Evolutionary conservation across 2,113 vertebrate species (phyloP).

Genomic region (Nansenia antarctica): DNA sequence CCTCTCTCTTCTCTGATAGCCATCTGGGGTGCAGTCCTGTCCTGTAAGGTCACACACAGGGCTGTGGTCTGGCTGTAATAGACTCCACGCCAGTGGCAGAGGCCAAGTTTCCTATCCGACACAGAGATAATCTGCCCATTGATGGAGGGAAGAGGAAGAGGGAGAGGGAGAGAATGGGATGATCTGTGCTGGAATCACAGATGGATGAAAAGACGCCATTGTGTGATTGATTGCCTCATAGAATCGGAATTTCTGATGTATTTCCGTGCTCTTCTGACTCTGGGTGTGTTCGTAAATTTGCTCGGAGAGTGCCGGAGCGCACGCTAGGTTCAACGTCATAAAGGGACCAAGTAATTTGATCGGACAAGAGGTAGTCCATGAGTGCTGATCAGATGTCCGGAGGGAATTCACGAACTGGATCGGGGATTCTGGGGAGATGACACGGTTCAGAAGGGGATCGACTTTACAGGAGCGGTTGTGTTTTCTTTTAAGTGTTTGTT

Average conservation of each 20-base stretch:
- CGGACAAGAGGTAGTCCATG: too few relatives aligned
- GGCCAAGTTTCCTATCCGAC: slow-evolving; percentile 47
- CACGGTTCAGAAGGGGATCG: too few relatives aligned
- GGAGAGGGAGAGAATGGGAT: too few relatives aligned
- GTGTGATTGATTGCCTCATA: neutral
- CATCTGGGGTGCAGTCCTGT: slow-evolving; percentile 47
- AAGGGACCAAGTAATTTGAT: too few relatives aligned
- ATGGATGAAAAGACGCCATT: neutral
- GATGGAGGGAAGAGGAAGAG: slow-evolving; percentile 19
- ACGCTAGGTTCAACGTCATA: too few relatives aligned
- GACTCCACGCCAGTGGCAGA: slow-evolving; percentile 18
- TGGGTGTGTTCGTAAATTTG: too few relatives aligned
- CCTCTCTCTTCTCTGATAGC: slow-evolving; percentile 29
- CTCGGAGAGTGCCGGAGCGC: too few relatives aligned
- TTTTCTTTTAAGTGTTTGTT: too few relatives aligned
- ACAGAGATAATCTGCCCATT: slow-evolving; percentile 50
- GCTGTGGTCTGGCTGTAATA: slow-evolving; percentile 37
- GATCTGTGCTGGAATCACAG: neutral
- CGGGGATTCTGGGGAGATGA: too few relatives aligned
- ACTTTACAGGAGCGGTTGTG: too few relatives aligned
- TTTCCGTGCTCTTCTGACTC: neutral
- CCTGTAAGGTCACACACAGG: slow-evolving; percentile 44
- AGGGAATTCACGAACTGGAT: too few relatives aligned
- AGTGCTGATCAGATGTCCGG: too few relatives aligned
- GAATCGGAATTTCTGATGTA: neutral